Conservation (phyloP, 2,113 vertebrate genomes). For the Brevimyrus niger region DNA sequence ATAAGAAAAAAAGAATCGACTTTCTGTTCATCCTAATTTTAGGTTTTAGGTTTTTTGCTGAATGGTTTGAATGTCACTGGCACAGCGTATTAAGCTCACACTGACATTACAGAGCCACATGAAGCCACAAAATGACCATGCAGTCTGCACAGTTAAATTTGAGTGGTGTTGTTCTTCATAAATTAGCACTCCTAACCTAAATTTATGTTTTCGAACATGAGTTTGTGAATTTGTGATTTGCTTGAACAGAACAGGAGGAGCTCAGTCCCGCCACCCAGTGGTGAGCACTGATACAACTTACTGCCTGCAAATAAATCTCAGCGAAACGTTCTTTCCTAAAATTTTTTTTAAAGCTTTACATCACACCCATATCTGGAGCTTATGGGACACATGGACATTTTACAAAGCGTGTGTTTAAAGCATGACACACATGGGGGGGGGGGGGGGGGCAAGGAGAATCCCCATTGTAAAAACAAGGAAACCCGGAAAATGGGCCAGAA, state of each 20-base stretch:
- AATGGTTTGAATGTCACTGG: neutral
- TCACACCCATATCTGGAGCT: neutral
- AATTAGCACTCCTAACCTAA: neutral
- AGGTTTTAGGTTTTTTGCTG: neutral
- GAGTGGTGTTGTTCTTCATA: neutral
- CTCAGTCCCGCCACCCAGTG: slow-evolving; percentile 25
- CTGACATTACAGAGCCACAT: neutral
- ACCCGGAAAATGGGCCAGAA: neutral
- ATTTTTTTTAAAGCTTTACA: neutral
- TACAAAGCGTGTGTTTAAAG: neutral
- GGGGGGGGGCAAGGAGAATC: neutral
- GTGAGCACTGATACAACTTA: neutral
- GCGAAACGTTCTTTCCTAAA: neutral
- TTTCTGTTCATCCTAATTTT: neutral
- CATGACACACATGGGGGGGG: neutral
- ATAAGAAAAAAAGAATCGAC: too few relatives aligned
- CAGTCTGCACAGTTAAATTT: neutral
- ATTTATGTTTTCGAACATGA: neutral
- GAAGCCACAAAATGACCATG: neutral
- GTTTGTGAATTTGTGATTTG: neutral
- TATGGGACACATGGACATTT: neutral
- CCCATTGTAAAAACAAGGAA: neutral
- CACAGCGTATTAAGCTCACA: neutral
- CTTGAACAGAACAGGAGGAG: neutral
- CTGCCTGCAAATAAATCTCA: neutral